Percentiles rank a stretch among this genome's conserved stretches.
Evolutionary conservation across 2,113 vertebrate genomes (phyloP).

Genomic region (Puffinus mauretanicus): DNA sequence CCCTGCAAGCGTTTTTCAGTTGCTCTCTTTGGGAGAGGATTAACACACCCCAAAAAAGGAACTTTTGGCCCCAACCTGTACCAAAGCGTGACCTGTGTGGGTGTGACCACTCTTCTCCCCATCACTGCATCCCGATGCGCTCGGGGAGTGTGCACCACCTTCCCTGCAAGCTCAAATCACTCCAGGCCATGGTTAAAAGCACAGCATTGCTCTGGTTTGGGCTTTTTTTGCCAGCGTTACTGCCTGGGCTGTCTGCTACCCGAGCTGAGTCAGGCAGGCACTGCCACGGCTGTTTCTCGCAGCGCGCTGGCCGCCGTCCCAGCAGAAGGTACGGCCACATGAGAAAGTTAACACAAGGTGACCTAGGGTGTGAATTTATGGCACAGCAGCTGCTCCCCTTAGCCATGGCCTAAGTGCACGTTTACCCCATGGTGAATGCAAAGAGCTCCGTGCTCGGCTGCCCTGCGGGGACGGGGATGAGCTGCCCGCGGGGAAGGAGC

Average conservation of each 20-base stretch:
- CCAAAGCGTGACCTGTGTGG: no score
- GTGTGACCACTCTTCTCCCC: neutral
- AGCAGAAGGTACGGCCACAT: neutral
- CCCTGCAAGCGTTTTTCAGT: neutral
- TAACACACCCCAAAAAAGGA: neutral
- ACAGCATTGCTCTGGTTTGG: neutral
- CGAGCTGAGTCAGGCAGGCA: neutral
- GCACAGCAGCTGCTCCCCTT: neutral
- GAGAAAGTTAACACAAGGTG: neutral
- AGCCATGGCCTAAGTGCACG: accelerated
- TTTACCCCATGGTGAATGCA: neutral
- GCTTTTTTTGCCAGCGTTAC: neutral
- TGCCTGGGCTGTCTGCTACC: neutral
- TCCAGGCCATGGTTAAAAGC: neutral
- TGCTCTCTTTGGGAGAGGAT: neutral
- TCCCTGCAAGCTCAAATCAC: neutral
- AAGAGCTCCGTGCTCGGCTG: neutral
- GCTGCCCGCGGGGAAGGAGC: accelerated
- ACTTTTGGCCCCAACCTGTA: neutral
- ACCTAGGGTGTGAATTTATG: neutral
- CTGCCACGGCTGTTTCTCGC: neutral
- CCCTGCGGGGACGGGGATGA: neutral
- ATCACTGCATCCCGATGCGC: neutral
- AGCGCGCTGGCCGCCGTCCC: neutral
- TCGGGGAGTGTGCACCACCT: accelerated